Evolutionary conservation across 2,797 vertebrate genomes (phyloP), one percentile per base, ranked within the genome.

Genomic region (Octomys mimax): DNA sequence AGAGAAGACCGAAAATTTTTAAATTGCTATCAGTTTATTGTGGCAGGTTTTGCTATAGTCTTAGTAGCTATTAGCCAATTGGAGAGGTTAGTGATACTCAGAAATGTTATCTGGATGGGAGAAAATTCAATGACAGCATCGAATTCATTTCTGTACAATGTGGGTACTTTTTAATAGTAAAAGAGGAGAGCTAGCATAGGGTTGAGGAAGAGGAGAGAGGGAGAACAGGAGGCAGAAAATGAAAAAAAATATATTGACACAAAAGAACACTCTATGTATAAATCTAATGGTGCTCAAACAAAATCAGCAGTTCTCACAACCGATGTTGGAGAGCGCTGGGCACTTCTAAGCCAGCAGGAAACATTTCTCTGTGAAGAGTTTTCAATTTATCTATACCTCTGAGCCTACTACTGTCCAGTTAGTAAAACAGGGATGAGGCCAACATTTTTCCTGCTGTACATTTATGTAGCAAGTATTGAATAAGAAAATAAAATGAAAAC

Each of bases 401-500:
- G 49, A 92, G 83, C 6, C 28, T 91, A 64, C 28, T 91, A 64
- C 78, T 94, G 42, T 54, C 62, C 79, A 78, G 54, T 85, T n/a
- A 46, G 3, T 79, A 88, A 93, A 93, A 87, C 59, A 94, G 14
- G 36, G n/a, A 85, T 83, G n/a, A 87, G 36, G 86, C 24, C 33
- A 79, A 68, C 8, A 84, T 73, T 31, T 57, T 95, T 68, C 26
- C 70, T 91, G 24, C 18, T 82, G 62, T 16, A 86, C 26, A 39
- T 12, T 5, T n/a, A 2, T 42, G 33, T 77, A 83, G 39, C 6
- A 83, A 82, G 5, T 61, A 92, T 22, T 96, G 52, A 92, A 84
- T 86, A 49, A 70, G 66, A 78, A n/a, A 91, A 79, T 62, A 94
- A 91, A 86, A 59, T 73, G 61, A 88, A 95, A 95, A 71, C 28